Percentiles rank a stretch among this genome's conserved stretches.
Conservation (phyloP, 1,140 invertebrate genomes). For the Habropoda laboriosa region DNA sequence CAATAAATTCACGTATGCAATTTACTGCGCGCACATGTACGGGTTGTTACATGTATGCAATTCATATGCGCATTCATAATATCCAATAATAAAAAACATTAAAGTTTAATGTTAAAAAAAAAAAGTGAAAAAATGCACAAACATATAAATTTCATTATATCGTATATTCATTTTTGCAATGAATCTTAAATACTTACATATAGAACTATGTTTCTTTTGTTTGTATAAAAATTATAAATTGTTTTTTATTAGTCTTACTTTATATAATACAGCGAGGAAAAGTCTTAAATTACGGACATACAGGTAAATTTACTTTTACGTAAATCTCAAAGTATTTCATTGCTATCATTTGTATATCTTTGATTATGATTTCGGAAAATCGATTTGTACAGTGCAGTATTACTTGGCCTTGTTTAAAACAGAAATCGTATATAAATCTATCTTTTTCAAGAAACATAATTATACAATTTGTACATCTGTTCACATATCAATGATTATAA, state of each 20-base stretch:
- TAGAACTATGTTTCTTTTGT: constrained; percentile 7
- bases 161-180: too few species aligned
- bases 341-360: not conserved
- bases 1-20: constrained; percentile 12
- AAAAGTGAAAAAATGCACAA: not conserved
- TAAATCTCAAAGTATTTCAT: not conserved
- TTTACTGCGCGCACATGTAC: not conserved
- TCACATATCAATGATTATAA: not conserved
- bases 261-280: not conserved
- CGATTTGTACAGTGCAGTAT: constrained; percentile 3
- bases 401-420: not conserved
- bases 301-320: not conserved
- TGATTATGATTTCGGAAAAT: not conserved
- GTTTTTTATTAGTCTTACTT: not conserved
- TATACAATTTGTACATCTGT: constrained; percentile 23
- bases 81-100: not conserved
- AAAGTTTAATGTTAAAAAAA: not conserved
- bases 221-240: constrained; percentile 34
- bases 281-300: not conserved
- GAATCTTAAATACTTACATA: not conserved
- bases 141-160: too few species aligned
- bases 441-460: not conserved
- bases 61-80: not conserved
- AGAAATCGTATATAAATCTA: not conserved
- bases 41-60: not conserved